Percentiles rank a stretch among this genome's conserved stretches.
Evolutionary conservation across 1,140 invertebrate species (phyloP).

Genomic region (Saccostrea echinata): DNA sequence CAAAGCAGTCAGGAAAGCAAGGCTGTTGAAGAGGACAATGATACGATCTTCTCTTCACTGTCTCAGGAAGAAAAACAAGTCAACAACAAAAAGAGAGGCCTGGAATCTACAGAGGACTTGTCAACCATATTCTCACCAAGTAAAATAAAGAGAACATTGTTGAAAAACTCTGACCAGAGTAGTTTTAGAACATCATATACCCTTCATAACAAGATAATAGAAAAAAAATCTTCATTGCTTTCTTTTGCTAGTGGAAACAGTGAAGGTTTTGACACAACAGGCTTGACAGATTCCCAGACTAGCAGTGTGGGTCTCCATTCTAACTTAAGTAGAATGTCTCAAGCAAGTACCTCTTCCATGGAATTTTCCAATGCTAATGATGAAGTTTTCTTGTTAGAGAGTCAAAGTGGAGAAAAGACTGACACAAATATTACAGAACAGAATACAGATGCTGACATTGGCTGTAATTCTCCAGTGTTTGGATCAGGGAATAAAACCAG

Average conservation of each 20-base stretch:
- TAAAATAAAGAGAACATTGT: conserved; percentile 46
- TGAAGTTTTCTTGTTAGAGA: conserved; percentile 62
- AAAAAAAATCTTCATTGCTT: not conserved
- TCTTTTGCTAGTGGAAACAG: conserved; percentile 24
- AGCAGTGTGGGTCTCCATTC: conserved; percentile 24
- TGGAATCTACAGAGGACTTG: conserved; percentile 40
- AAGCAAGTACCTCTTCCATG: conserved; percentile 50
- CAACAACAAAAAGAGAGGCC: conserved; percentile 46
- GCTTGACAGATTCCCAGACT: conserved; percentile 40
- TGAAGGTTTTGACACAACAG: conserved; percentile 51
- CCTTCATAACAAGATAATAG: conserved; percentile 38
- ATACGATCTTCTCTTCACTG: not conserved
- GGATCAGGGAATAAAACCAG: conserved; percentile 51
- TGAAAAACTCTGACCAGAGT: not conserved
- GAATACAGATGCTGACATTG: not conserved
- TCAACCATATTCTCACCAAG: conserved; percentile 46
- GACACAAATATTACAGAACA: not conserved
- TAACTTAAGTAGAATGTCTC: conserved; percentile 42
- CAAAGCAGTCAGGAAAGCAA: not conserved
- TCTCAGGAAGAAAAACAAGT: not conserved
- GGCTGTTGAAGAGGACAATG: not conserved
- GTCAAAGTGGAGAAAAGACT: not conserved
- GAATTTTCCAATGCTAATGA: conserved; percentile 65
- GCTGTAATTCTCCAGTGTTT: conserved; percentile 60
- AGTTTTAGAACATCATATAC: conserved; percentile 39